Evolutionary conservation across 1,140 invertebrate species (phyloP).

Genomic region (Platorchestia sp.): DNA sequence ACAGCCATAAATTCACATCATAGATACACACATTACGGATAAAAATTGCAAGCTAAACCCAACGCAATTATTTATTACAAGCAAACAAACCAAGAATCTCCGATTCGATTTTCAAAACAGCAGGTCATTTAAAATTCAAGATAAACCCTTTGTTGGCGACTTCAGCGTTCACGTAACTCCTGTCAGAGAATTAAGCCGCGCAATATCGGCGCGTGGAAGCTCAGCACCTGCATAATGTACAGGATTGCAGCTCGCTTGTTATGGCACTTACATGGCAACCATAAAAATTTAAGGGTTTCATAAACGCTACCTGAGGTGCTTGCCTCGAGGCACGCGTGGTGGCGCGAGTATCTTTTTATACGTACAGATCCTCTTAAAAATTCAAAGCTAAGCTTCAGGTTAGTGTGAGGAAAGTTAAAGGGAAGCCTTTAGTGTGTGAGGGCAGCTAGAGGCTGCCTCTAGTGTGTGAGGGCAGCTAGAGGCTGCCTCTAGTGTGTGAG

Average conservation of each 20-base stretch:
- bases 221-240: neutral
- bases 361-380: neutral
- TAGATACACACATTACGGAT: no score
- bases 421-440: neutral
- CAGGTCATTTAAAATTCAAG: neutral
- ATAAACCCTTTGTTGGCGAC: neutral
- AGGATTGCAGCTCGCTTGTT: neutral
- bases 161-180: neutral
- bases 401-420: neutral
- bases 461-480: neutral
- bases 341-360: no score
- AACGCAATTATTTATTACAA: no score
- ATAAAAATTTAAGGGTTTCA: slow-evolving; percentile 3
- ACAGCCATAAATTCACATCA: no score
- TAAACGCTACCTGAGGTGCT: neutral
- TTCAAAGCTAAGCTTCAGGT: neutral
- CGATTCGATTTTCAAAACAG: no score
- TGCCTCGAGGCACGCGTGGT: neutral
- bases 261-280: neutral
- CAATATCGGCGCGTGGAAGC: neutral
- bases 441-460: neutral
- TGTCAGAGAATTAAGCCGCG: neutral
- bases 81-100: no score
- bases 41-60: no score
- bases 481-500: neutral